Evolutionary conservation across 1,140 invertebrate species (phyloP).

Genomic region (Drosophila lowei): DNA sequence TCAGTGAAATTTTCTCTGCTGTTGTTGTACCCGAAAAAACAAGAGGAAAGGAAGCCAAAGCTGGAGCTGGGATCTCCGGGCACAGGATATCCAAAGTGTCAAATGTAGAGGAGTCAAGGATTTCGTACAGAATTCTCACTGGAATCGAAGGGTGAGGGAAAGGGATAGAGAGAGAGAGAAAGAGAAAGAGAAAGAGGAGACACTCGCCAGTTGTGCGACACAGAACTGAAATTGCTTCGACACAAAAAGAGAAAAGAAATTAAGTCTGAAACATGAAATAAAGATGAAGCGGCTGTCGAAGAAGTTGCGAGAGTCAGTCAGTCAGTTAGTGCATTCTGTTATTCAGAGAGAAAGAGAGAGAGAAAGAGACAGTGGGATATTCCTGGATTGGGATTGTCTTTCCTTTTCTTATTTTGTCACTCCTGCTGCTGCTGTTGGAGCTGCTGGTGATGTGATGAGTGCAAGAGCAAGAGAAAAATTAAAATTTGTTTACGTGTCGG

Average conservation of each 20-base stretch:
- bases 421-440: constrained; percentile 11
- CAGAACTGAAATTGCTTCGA: constrained; percentile 57
- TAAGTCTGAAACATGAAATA: constrained; percentile 74
- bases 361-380: constrained; percentile 12
- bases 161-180: background rate
- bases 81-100: constrained; percentile 67
- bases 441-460: constrained; percentile 13
- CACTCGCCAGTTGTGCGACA: constrained; percentile 54
- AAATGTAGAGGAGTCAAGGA: constrained; percentile 62
- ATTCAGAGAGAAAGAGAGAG: background rate
- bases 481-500: constrained; percentile 59
- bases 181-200: constrained; percentile 35
- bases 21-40: constrained; percentile 24
- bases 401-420: constrained; percentile 14
- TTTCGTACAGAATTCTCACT: constrained; percentile 51
- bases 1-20: constrained; percentile 27
- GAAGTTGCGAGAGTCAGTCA: constrained; percentile 36
- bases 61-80: background rate
- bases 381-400: background rate
- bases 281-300: constrained; percentile 72
- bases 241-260: constrained; percentile 50
- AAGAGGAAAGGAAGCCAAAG: constrained; percentile 8
- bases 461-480: constrained; percentile 46
- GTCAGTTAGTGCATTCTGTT: constrained; percentile 37
- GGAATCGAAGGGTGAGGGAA: too few species aligned